Percentiles rank a stretch among this genome's conserved stretches.
These are phyloP conservation scores for Diogma glabrata DNA, from an alignment of 2,888 invertebrate species.

Conservation along the genomic window DNA sequence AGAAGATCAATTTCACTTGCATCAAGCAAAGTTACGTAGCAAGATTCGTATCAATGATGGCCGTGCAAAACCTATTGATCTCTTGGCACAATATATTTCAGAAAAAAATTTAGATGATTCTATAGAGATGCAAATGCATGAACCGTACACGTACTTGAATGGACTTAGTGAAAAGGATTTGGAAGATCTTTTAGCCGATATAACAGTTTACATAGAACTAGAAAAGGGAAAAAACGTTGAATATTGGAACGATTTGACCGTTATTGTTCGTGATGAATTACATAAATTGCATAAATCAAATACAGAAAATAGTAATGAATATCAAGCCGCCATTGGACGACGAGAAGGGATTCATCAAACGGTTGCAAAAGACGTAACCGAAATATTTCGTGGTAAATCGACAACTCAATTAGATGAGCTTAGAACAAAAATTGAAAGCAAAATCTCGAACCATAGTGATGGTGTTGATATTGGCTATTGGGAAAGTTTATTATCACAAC, in stretches of 20 bases:
- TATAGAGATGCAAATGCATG: constrained; percentile 98
- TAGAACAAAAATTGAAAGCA: constrained; percentile 72
- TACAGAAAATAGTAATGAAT: constrained; percentile 47
- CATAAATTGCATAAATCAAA: constrained; percentile 71
- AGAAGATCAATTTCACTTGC: constrained; percentile 94
- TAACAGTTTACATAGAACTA: constrained; percentile 85
- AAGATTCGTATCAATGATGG: constrained; percentile 94
- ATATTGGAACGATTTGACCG: constrained; percentile 94
- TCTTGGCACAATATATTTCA: constrained; percentile 91
- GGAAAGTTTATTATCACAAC: constrained; percentile 91
- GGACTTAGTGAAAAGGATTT: constrained; percentile 82
- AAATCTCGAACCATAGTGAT: constrained; percentile 72
- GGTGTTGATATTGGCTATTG: constrained; percentile 96
- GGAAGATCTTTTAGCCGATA: constrained; percentile 93
- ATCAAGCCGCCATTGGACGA: constrained; percentile 42
- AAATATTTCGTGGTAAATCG: constrained; percentile 87
- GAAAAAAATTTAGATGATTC: constrained; percentile 82
- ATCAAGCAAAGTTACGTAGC: constrained; percentile 88
- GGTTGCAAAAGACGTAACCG: constrained; percentile 79
- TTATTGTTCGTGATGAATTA: constrained; percentile 87
- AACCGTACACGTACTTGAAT: constrained; percentile 90
- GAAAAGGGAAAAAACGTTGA: constrained; percentile 78
- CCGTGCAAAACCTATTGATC: constrained; percentile 94
- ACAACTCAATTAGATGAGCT: constrained; percentile 74
- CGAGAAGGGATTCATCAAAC: constrained; percentile 70